phyloP scores from a whole-genome alignment of 2,888 invertebrate species.

The Campoplex nolae region DNA sequence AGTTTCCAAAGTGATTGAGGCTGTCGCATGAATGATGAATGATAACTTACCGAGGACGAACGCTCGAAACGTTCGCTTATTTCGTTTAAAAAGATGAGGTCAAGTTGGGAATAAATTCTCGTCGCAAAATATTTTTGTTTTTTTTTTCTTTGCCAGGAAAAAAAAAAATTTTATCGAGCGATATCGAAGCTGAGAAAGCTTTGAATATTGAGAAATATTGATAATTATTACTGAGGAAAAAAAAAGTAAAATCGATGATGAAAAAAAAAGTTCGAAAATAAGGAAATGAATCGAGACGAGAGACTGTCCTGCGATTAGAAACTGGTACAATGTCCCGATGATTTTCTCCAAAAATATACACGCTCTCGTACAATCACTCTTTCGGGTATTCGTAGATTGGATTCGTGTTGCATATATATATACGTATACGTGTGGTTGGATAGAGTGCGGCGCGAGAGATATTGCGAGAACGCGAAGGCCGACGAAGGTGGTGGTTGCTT shows the following conservation, averaged over 20 bases:
- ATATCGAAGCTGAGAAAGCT: no score
- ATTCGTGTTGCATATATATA: slow-evolving; percentile 22
- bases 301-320: slow-evolving; percentile 24
- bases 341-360: neutral
- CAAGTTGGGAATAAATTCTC: neutral
- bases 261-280: neutral
- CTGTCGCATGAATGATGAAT: slow-evolving; percentile 55
- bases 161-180: no score
- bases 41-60: slow-evolving; percentile 49
- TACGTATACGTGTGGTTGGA: neutral
- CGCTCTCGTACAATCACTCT: slow-evolving; percentile 1
- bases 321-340: slow-evolving; percentile 4
- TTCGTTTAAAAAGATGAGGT: neutral
- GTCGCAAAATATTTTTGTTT: neutral
- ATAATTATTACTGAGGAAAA: no score
- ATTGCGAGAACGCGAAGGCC: slow-evolving; percentile 57
- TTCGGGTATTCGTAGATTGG: slow-evolving; percentile 19
- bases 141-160: neutral
- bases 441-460: slow-evolving; percentile 23
- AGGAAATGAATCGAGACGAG: neutral
- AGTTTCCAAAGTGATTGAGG: slow-evolving; percentile 53
- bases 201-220: neutral
- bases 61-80: neutral
- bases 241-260: neutral
- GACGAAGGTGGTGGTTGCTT: slow-evolving; percentile 27